phyloP scores from a whole-genome alignment of 2,113 vertebrate genomes.

The Ammospiza caudacuta region DNA sequence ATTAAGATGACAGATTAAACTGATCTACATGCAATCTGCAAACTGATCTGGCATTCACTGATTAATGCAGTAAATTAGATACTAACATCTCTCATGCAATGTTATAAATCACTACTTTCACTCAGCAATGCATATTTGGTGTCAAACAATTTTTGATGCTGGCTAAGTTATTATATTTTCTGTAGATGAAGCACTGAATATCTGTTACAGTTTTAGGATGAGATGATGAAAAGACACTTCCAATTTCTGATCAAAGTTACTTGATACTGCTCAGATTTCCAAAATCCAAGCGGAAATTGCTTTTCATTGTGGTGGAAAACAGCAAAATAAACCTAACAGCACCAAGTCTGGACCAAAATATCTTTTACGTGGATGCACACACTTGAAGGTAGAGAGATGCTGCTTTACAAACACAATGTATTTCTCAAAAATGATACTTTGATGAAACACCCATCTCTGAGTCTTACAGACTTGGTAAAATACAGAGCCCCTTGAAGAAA shows the following conservation, averaged over 20 bases:
- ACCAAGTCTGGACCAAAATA: not conserved
- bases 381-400: not conserved
- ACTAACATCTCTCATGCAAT: slow-evolving; percentile 25
- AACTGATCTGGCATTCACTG: slow-evolving; percentile 54
- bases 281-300: not conserved
- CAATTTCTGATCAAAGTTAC: not conserved
- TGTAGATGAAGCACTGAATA: not conserved
- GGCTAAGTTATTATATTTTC: slow-evolving; percentile 24
- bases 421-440: not conserved
- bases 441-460: not conserved
- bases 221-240: not conserved
- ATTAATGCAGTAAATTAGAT: slow-evolving; percentile 68
- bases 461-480: not conserved
- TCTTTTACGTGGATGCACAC: not conserved
- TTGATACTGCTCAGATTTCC: not conserved
- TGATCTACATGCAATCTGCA: slow-evolving; percentile 55
- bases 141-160: slow-evolving; percentile 37
- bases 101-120: slow-evolving; percentile 50
- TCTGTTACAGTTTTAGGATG: not conserved
- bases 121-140: slow-evolving; percentile 1
- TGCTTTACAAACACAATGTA: not conserved
- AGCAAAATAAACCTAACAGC: not conserved
- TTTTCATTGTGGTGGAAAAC: not conserved
- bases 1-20: slow-evolving; percentile 69
- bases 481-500: not conserved